phyloP scores from a whole-genome alignment of 2,797 vertebrate species.

The Melanotaenia nigrans region DNA sequence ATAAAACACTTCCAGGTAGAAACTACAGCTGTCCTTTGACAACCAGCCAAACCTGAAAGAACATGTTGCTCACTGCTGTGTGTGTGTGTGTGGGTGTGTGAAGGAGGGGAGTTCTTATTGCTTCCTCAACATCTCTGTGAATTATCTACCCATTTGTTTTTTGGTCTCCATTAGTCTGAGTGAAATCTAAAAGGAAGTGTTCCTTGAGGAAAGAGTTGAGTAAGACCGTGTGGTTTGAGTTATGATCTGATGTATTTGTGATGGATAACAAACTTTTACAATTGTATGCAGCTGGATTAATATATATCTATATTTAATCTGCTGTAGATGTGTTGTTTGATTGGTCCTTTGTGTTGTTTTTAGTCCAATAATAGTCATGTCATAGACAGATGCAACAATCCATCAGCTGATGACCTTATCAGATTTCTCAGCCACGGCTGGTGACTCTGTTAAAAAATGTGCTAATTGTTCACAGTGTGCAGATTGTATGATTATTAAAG shows the following conservation, averaged over 20 bases:
- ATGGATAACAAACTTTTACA: conserved; percentile 32
- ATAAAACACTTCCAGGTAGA: conserved; percentile 8
- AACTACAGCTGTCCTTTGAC: conserved; percentile 29
- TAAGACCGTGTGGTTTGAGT: conserved; percentile 11
- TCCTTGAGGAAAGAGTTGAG: conserved; percentile 31
- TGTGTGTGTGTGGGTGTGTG: neutral
- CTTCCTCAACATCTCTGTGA: conserved; percentile 53
- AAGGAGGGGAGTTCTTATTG: conserved; percentile 27
- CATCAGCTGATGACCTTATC: too few species aligned
- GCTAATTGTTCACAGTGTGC: too few species aligned
- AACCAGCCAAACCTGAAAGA: conserved; percentile 13
- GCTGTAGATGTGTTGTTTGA: too few species aligned
- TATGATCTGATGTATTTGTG: conserved; percentile 35
- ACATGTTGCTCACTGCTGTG: neutral
- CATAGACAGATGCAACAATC: too few species aligned
- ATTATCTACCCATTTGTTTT: conserved; percentile 57
- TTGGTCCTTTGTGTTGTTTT: too few species aligned
- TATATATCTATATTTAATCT: neutral
- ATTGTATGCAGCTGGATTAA: neutral
- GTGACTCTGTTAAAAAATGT: too few species aligned
- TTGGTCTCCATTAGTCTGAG: conserved; percentile 52
- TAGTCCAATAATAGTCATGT: too few species aligned
- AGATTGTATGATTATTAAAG: too few species aligned
- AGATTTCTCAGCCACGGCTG: too few species aligned
- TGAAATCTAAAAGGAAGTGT: conserved; percentile 39